phyloP scores from a whole-genome alignment of 1,140 invertebrate species.

The Sarcophaga peregrina region DNA sequence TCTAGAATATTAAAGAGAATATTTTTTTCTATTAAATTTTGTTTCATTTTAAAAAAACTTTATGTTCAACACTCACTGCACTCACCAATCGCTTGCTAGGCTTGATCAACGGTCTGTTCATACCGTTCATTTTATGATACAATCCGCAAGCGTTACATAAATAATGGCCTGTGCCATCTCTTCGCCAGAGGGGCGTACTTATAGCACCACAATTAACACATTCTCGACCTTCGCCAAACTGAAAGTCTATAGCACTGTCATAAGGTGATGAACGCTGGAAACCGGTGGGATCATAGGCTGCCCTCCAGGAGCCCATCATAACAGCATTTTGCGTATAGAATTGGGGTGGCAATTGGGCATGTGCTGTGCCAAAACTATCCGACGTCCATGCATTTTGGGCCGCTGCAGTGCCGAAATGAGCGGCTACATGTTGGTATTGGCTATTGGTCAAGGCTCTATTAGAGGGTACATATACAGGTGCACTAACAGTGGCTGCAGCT shows the following conservation, averaged over 20 bases:
- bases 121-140: slow-evolving; percentile 96
- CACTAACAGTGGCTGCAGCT: slow-evolving; percentile 60
- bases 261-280: slow-evolving; percentile 82
- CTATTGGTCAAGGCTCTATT: slow-evolving; percentile 66
- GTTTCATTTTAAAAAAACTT: background rate
- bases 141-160: slow-evolving; percentile 97
- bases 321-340: slow-evolving; percentile 79
- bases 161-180: slow-evolving; percentile 96
- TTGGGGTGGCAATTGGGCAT: slow-evolving; percentile 69
- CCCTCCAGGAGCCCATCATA: slow-evolving; percentile 82
- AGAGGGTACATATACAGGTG: slow-evolving; percentile 70
- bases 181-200: slow-evolving; percentile 93
- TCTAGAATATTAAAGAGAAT: slow-evolving; percentile 70
- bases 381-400: slow-evolving; percentile 65
- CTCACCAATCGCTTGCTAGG: slow-evolving; percentile 90
- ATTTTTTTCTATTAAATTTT: background rate
- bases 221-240: slow-evolving; percentile 89
- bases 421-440: slow-evolving; percentile 64
- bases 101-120: slow-evolving; percentile 89
- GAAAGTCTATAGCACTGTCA: slow-evolving; percentile 82
- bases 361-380: slow-evolving; percentile 60
- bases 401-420: slow-evolving; percentile 63
- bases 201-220: slow-evolving; percentile 98
- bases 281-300: slow-evolving; percentile 77
- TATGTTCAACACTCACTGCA: slow-evolving; percentile 63